A percentile compares a stretch with the other conserved stretches of the same genome.
Evolutionary conservation across 2,888 invertebrate genomes (phyloP).

Genomic region (Phoenoteleia sp.): DNA sequence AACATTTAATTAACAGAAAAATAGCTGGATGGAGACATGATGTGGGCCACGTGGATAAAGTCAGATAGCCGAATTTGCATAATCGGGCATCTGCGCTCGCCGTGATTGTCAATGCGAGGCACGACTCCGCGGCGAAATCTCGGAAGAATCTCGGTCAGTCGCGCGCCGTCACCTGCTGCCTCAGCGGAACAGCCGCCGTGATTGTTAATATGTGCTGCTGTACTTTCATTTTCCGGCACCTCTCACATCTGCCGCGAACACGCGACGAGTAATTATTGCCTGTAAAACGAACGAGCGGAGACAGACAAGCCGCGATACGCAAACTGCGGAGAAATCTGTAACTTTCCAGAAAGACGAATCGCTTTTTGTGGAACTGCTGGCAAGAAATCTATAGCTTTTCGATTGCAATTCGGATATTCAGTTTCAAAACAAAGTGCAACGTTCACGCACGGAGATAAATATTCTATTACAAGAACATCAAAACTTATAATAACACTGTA

Average conservation of each 20-base stretch:
- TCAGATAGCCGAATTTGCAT: constrained; percentile 44
- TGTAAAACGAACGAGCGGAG: constrained; percentile 31
- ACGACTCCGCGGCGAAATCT: constrained; percentile 56
- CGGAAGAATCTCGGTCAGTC: constrained; percentile 71
- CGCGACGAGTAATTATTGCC: constrained; percentile 67
- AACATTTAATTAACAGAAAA: constrained; percentile 40
- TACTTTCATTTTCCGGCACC: constrained; percentile 70
- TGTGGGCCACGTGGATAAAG: constrained; percentile 46
- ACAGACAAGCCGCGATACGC: constrained; percentile 21
- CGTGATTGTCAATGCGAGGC: constrained; percentile 31
- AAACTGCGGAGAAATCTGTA: constrained; percentile 52
- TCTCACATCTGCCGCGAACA: constrained; percentile 68
- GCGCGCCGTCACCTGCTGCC: constrained; percentile 68
- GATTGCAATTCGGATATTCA: too few relatives aligned
- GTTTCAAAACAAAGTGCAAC: too few relatives aligned
- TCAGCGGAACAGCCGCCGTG: constrained; percentile 64
- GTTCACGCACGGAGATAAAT: too few relatives aligned
- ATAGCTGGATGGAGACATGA: constrained; percentile 28
- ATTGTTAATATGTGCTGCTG: constrained; percentile 49
- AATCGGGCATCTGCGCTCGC: constrained; percentile 56
- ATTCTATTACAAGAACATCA: too few relatives aligned
- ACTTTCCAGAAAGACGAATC: constrained; percentile 47
- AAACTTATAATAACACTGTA: too few relatives aligned
- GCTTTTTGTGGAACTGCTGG: neutral
- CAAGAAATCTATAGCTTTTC: too few relatives aligned